These are phyloP conservation scores for Morpho helenor DNA, from an alignment of 2,888 invertebrate species.

Conservation along the genomic window DNA sequence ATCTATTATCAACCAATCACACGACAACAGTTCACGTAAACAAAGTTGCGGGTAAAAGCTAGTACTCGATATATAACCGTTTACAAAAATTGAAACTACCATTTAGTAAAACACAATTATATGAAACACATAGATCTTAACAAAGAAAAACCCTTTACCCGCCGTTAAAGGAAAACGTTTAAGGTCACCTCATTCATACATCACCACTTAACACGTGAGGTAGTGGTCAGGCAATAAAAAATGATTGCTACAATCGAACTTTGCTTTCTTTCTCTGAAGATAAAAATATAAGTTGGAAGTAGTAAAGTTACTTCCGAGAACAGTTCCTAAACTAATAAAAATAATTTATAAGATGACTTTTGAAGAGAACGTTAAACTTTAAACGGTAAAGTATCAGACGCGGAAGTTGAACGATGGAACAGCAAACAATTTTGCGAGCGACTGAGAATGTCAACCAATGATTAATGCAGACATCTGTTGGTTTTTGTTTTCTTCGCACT, in stretches of 20 bases:
- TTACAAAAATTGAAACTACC: not conserved
- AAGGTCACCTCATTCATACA: too few relatives aligned
- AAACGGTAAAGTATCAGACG: conserved; percentile 7
- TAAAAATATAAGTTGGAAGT: not conserved
- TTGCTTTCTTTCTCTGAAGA: not conserved
- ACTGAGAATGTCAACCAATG: conserved; percentile 6
- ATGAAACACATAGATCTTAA: too few relatives aligned
- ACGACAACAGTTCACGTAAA: too few relatives aligned
- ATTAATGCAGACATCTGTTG: not conserved
- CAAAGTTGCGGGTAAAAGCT: too few relatives aligned
- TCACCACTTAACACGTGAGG: too few relatives aligned
- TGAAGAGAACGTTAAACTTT: conserved; percentile 3
- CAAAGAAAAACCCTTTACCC: too few relatives aligned
- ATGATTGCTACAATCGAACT: too few relatives aligned
- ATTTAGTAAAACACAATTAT: not conserved
- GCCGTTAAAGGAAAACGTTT: too few relatives aligned
- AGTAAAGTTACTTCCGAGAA: conserved; percentile 1
- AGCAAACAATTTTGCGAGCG: conserved; percentile 10
- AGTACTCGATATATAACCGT: not conserved
- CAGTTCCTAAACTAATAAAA: conserved; percentile 1
- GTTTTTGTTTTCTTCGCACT: not conserved
- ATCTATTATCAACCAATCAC: too few relatives aligned
- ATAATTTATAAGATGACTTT: conserved; percentile 8
- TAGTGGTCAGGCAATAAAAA: too few relatives aligned
- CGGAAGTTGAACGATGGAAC: conserved; percentile 6